Conservation (phyloP, 2,113 vertebrate genomes). For the Pandion haliaetus region DNA sequence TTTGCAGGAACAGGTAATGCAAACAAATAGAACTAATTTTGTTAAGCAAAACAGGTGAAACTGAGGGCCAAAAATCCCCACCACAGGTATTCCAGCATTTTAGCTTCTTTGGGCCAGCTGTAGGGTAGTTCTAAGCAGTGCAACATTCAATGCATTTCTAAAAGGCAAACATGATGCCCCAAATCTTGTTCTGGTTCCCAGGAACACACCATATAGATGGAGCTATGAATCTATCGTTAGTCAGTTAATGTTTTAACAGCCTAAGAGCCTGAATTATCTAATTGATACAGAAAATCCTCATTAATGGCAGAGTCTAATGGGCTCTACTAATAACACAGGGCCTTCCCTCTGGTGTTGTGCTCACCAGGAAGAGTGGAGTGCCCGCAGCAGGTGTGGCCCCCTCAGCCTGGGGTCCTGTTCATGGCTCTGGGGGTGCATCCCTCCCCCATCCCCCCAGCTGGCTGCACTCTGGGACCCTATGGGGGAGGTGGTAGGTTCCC, state of each 20-base stretch:
- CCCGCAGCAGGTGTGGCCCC: accelerated
- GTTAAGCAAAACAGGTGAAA: not conserved
- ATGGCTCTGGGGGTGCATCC: accelerated
- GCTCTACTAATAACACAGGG: accelerated
- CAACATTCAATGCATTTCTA: not conserved
- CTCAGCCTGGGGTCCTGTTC: not conserved
- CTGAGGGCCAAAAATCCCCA: not conserved
- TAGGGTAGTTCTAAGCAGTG: not conserved
- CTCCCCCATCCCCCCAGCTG: accelerated
- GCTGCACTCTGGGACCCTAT: not conserved
- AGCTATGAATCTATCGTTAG: not conserved
- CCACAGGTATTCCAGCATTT: not conserved
- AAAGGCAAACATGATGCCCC: not conserved
- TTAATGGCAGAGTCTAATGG: not conserved
- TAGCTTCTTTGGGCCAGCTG: not conserved
- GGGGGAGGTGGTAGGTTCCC: not conserved
- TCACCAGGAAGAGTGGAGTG: accelerated
- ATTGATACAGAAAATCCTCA: not conserved
- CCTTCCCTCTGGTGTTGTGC: not conserved
- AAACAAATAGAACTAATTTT: not conserved
- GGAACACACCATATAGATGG: not conserved
- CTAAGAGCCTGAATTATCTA: not conserved
- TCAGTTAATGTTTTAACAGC: not conserved
- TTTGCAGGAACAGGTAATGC: not conserved
- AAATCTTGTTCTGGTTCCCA: not conserved